Percentiles rank a stretch among this genome's conserved stretches.
phyloP scores from a whole-genome alignment of 2,797 vertebrate species.

The Carduelis carduelis region DNA sequence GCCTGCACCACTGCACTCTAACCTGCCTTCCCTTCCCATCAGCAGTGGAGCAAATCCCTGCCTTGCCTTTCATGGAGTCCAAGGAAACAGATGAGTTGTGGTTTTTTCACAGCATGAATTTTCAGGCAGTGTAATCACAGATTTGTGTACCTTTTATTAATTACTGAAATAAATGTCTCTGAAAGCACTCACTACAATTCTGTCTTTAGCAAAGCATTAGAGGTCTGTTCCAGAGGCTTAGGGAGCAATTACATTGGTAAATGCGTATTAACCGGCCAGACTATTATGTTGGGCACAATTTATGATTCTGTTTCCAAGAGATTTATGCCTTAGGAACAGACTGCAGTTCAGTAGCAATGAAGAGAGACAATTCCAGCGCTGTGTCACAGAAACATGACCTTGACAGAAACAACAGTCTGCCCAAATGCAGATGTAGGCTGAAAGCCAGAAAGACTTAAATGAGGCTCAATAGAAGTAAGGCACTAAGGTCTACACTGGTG shows the following conservation, averaged over 20 bases:
- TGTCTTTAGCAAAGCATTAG: slow-evolving; percentile 3
- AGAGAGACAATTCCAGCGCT: neutral
- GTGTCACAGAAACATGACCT: neutral
- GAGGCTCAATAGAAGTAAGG: neutral
- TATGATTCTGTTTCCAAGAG: slow-evolving; percentile 19
- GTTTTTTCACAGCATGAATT: neutral
- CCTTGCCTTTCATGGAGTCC: neutral
- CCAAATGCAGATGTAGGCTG: neutral
- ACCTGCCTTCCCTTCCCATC: neutral
- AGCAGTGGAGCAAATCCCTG: neutral
- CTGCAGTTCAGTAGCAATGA: neutral
- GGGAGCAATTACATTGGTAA: neutral
- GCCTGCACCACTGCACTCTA: neutral
- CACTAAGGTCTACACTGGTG: neutral
- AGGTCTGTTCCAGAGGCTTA: neutral
- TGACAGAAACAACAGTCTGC: neutral
- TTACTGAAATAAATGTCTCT: slow-evolving; percentile 12
- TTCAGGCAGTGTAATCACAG: neutral
- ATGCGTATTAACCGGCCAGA: neutral
- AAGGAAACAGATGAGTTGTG: neutral
- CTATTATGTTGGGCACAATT: neutral
- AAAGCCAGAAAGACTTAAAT: neutral
- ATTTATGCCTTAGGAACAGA: slow-evolving; percentile 20
- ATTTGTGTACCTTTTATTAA: neutral
- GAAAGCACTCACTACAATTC: neutral